Conservation (phyloP, 2,888 invertebrate genomes). For the Sialis lutaria region DNA sequence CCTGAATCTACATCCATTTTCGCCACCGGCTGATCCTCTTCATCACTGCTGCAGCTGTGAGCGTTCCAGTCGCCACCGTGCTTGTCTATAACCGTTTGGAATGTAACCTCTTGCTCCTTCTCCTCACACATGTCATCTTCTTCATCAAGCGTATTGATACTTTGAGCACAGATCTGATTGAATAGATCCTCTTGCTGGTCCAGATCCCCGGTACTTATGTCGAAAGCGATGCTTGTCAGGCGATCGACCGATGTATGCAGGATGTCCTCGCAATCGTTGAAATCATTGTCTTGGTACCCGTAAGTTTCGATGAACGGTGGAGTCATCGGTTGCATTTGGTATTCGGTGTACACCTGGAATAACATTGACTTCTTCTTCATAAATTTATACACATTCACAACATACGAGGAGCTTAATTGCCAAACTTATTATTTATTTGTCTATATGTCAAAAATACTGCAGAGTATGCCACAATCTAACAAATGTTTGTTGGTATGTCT, state of each 20-base stretch:
- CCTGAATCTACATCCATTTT: conserved; percentile 23
- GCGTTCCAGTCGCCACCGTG: conserved; percentile 19
- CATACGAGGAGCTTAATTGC: too few species aligned
- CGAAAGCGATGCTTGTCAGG: conserved; percentile 24
- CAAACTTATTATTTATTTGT: too few species aligned
- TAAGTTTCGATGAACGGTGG: conserved; percentile 41
- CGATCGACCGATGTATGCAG: conserved; percentile 19
- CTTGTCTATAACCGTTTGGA: conserved; percentile 30
- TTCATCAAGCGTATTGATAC: conserved; percentile 20
- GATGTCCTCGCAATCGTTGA: conserved; percentile 32
- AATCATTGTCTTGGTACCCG: conserved; percentile 43
- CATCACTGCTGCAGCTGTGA: conserved; percentile 28
- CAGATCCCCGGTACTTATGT: conserved; percentile 28
- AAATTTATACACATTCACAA: too few species aligned
- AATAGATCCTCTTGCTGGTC: conserved; percentile 35
- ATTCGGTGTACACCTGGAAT: conserved; percentile 34
- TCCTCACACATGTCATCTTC: conserved; percentile 28
- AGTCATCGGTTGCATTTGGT: conserved; percentile 42
- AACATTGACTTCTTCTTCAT: conserved; percentile 1
- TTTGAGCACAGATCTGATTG: conserved; percentile 33
- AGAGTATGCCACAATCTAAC: too few species aligned
- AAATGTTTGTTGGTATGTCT: too few species aligned
- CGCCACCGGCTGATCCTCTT: conserved; percentile 26
- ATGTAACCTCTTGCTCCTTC: conserved; percentile 22
- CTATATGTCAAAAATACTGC: too few species aligned